Base-by-base conservation (phyloP, 2,113 vertebrate genomes). In the Eupsittula cactorum region DNA sequence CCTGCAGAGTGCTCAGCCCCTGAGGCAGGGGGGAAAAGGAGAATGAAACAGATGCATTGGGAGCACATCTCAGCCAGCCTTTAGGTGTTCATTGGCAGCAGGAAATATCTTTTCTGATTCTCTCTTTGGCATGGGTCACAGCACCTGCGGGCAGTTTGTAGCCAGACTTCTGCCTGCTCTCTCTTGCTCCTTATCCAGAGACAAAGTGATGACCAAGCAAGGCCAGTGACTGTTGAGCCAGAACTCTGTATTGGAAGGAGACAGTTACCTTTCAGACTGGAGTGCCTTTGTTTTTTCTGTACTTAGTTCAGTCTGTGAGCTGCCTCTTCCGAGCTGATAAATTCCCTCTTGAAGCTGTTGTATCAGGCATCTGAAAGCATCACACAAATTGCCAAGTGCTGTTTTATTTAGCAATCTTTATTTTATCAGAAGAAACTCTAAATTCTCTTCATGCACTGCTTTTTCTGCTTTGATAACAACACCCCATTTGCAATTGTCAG, bases 391-490 rank as follows among this genome's bases (percentile, higher is more conserved):
- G 73, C 27, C 42, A 10, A 47, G 52, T 35, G 60, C 42, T 77
- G 63, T 4, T 2, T 41, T 62, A 33, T 68, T 63, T 24, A 70
- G 41, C 33, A 47, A 19, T 71, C 17, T 12, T 46, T 44, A 35
- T 76, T 93, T 94, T 70, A 81, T 93, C 44, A 62, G 15, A 83
- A 52, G 42, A 80, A 85, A 95, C 71, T 57, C 17, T 73, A 24
- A 65, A 65, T 71, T 76, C 14, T 65, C 55, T 80, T 77, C 37
- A 13, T 55, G 62, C 49, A 29, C 55, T 91, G 52, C 47, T 77
- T 28, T 68, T 88, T 77, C 80, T 64, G 37, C 57, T 93, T 89
- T 91, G 87, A 73, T 91, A 91, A 82, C 53, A 62, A 31, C 41
- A 82, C 3, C 7, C 16, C 35, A 46, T 78, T 89, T 91, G 44